Percentiles rank a stretch among this genome's conserved stretches.
Evolutionary conservation across 1,140 invertebrate genomes (phyloP).

Genomic region (Eulimnadia texana): DNA sequence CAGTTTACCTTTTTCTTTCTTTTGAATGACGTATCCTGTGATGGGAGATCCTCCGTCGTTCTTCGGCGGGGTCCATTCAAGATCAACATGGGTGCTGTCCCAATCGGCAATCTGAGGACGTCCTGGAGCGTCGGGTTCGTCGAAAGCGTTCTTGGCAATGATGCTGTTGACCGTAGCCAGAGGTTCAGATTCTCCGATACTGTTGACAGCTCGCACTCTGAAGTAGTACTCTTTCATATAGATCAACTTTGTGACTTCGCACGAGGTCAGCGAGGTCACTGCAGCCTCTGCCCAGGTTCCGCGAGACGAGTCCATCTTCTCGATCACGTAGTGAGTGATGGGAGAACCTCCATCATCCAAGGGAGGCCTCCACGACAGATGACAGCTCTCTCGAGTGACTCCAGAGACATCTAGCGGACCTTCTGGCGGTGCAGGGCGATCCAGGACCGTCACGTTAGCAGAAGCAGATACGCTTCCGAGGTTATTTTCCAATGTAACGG

Average conservation of each 20-base stretch:
- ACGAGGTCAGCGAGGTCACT: slow-evolving; percentile 63
- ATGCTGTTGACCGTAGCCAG: slow-evolving; percentile 70
- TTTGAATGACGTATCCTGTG: slow-evolving; percentile 86
- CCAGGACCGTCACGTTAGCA: slow-evolving; percentile 72
- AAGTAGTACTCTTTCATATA: slow-evolving; percentile 78
- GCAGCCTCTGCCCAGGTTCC: slow-evolving; percentile 91
- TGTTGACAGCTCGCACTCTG: slow-evolving; percentile 70
- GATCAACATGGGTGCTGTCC: slow-evolving; percentile 83
- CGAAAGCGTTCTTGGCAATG: slow-evolving; percentile 75
- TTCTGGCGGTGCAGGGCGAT: slow-evolving; percentile 74
- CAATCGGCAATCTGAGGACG: slow-evolving; percentile 77
- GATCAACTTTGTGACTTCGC: slow-evolving; percentile 69
- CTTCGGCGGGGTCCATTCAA: slow-evolving; percentile 74
- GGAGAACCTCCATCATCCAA: slow-evolving; percentile 81
- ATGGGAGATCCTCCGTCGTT: slow-evolving; percentile 78
- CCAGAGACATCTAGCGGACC: slow-evolving; percentile 68
- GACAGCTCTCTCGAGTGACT: slow-evolving; percentile 78
- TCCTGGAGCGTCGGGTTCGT: slow-evolving; percentile 80
- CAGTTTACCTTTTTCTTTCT: slow-evolving; percentile 92
- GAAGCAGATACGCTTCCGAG: slow-evolving; percentile 62
- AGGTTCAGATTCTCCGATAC: slow-evolving; percentile 85
- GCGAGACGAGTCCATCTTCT: slow-evolving; percentile 90
- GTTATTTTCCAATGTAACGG: slow-evolving; percentile 68
- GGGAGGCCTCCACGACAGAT: slow-evolving; percentile 65
- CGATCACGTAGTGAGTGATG: slow-evolving; percentile 88